A percentile compares a stretch with the other conserved stretches of the same genome.
These are phyloP conservation scores for Morone saxatilis DNA, from an alignment of 2,113 vertebrate species.

Conservation along the genomic window DNA sequence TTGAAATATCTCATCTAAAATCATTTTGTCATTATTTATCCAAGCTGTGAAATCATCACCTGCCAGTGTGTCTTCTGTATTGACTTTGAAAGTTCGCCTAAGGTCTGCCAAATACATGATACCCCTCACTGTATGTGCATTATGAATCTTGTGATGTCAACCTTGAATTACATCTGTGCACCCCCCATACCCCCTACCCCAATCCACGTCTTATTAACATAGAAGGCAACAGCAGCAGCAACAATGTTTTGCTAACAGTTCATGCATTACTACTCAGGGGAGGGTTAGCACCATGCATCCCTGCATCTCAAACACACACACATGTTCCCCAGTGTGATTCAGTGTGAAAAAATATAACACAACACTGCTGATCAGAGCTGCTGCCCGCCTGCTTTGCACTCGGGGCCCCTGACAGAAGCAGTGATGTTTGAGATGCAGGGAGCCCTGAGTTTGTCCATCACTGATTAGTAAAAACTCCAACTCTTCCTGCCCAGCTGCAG, in stretches of 20 bases:
- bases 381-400: constrained; percentile 73
- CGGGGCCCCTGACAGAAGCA: constrained; percentile 72
- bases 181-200: constrained; percentile 42
- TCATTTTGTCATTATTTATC: constrained; percentile 11
- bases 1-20: constrained; percentile 25
- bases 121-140: constrained; percentile 57
- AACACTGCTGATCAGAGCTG: constrained; percentile 80
- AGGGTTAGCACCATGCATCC: constrained; percentile 80
- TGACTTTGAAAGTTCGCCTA: constrained; percentile 52
- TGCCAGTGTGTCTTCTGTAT: constrained; percentile 8
- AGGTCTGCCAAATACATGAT: constrained; percentile 54
- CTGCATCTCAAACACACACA: constrained; percentile 82
- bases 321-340: constrained; percentile 78
- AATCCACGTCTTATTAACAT: constrained; percentile 80
- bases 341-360: constrained; percentile 61
- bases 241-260: constrained; percentile 85
- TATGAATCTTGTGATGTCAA: constrained; percentile 74
- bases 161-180: constrained; percentile 78
- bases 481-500: constrained; percentile 58
- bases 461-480: constrained; percentile 81
- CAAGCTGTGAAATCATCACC: constrained; percentile 29
- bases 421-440: constrained; percentile 73
- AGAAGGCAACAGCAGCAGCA: constrained; percentile 78
- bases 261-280: constrained; percentile 86
- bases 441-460: constrained; percentile 78